Evolutionary conservation across 1,140 invertebrate species (phyloP).

Genomic region (Drosophila ananassae): DNA sequence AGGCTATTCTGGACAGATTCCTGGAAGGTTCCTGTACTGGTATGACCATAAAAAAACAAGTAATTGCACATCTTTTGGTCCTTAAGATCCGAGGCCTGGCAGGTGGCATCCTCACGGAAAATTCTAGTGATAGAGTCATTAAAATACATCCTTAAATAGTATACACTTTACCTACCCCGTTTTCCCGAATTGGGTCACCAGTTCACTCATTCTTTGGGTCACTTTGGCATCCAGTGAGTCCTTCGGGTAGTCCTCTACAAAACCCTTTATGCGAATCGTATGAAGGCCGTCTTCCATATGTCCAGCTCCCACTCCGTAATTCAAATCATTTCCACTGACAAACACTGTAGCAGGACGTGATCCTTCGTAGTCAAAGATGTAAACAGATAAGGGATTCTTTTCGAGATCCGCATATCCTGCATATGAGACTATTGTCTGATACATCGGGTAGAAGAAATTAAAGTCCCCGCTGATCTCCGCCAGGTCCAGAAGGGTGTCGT

Average conservation of each 20-base stretch:
- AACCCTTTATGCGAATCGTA: constrained; percentile 23
- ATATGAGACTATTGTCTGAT: constrained; percentile 48
- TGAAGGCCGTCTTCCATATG: constrained; percentile 73
- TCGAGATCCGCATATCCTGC: constrained; percentile 41
- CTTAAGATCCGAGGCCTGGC: constrained; percentile 28
- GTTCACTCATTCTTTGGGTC: constrained; percentile 22
- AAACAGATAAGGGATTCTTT: constrained; percentile 46
- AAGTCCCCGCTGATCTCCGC: constrained; percentile 53
- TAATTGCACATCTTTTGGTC: constrained; percentile 45
- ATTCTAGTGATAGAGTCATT: not conserved
- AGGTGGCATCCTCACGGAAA: constrained; percentile 14
- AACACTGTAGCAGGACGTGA: not conserved
- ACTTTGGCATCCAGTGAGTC: constrained; percentile 44
- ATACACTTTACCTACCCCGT: constrained; percentile 38
- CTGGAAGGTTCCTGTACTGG: constrained; percentile 6
- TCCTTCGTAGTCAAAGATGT: constrained; percentile 44
- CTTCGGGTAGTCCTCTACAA: constrained; percentile 35
- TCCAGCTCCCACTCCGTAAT: constrained; percentile 37
- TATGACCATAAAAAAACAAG: constrained; percentile 16
- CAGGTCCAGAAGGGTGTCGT: constrained; percentile 36
- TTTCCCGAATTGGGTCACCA: constrained; percentile 51
- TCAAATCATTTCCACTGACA: not conserved
- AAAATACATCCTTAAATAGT: not conserved
- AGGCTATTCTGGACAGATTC: constrained; percentile 30
- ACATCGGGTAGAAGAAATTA: constrained; percentile 50